These are phyloP conservation scores for Balaeniceps rex DNA, from an alignment of 2,113 vertebrate species.

Conservation along the genomic window DNA sequence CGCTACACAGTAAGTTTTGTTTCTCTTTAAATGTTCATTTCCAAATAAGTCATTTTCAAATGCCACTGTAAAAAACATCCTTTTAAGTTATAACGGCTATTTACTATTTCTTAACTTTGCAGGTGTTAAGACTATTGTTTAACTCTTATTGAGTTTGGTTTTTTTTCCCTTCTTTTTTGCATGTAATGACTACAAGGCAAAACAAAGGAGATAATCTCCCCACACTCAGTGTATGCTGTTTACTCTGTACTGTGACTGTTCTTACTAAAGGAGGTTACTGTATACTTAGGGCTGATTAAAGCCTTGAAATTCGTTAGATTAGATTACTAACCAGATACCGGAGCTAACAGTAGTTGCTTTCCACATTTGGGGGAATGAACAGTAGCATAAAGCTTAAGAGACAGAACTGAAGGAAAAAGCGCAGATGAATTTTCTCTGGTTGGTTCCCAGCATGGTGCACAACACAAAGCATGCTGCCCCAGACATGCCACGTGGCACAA, in stretches of 20 bases:
- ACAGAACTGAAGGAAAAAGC: neutral
- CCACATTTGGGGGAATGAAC: neutral
- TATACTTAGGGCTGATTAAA: neutral
- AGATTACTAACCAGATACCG: neutral
- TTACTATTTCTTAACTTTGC: neutral
- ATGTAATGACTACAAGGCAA: neutral
- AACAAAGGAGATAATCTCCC: neutral
- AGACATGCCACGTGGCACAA: fast-evolving
- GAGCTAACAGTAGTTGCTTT: neutral
- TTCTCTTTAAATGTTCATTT: neutral
- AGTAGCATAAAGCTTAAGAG: neutral
- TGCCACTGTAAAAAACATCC: neutral
- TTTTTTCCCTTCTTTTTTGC: neutral
- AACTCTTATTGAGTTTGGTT: neutral
- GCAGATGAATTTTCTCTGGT: too few relatives aligned
- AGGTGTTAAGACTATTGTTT: neutral
- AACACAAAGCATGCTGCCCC: fast-evolving
- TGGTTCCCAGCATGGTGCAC: neutral
- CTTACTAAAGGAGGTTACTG: neutral
- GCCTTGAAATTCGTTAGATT: neutral
- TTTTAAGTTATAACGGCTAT: neutral
- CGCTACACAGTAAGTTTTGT: neutral
- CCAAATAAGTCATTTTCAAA: neutral
- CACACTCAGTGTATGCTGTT: fast-evolving
- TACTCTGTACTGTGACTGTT: neutral